A percentile compares a stretch with the other conserved stretches of the same genome.
These are phyloP conservation scores for Shargacucullia verbasci DNA, from an alignment of 2,888 invertebrate species.

Conservation along the genomic window DNA sequence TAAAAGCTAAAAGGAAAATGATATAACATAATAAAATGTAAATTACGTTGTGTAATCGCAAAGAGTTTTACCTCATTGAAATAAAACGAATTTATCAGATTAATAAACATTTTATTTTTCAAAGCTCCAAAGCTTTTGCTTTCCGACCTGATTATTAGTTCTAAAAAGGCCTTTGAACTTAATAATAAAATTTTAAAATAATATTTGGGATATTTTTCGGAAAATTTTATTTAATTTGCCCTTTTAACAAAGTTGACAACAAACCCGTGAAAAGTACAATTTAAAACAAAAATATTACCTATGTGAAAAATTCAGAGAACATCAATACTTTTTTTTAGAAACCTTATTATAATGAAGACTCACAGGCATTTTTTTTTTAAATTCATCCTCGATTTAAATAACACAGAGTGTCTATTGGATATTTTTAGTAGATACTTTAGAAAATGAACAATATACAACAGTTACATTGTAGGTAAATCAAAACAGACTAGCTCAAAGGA, in stretches of 20 bases:
- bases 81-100: constrained; percentile 11
- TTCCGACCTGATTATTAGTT: constrained; percentile 16
- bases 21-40: too few species aligned
- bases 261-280: too few species aligned
- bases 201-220: too few species aligned
- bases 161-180: constrained; percentile 20
- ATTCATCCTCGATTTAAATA: constrained; percentile 2
- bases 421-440: constrained; percentile 1
- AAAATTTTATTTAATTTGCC: too few species aligned
- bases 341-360: constrained; percentile 1
- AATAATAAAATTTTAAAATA: not conserved
- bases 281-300: not conserved
- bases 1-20: too few species aligned
- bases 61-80: not conserved
- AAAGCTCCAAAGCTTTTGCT: constrained; percentile 1
- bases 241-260: too few species aligned
- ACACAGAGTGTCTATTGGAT: not conserved
- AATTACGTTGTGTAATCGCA: too few species aligned
- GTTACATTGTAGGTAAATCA: constrained; percentile 13
- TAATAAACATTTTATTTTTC: constrained; percentile 13
- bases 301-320: too few species aligned
- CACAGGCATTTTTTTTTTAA: not conserved
- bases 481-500: constrained; percentile 16
- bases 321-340: too few species aligned
- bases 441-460: constrained; percentile 8